Base-by-base conservation (phyloP, 2,888 invertebrate genomes). In the Polia nebulosa region DNA sequence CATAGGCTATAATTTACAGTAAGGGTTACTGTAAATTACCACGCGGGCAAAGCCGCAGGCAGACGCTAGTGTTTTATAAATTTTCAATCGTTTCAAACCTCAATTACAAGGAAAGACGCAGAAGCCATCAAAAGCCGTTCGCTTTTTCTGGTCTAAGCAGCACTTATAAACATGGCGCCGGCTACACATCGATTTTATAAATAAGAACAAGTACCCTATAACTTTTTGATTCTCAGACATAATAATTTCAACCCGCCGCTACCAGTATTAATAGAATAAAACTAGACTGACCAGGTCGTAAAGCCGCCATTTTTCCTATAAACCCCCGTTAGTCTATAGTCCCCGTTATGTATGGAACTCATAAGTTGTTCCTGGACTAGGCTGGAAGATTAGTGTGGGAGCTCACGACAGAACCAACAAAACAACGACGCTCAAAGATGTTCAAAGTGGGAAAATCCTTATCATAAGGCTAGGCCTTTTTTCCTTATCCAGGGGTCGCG, bases 271-370 rank as follows among this genome's bases (percentile, higher is more conserved):
- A 61, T 66, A 74, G 39, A 57, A 52, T 9, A 60, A 36, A 60
- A 13, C 49, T n/a, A 52, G 45, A 29, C 47, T 32, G 57, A 58
- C 49, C 80, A 60, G 61, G 58, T 60, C 59, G 36, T 8, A 5
- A 2, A 47, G 49, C 44, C n/a, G 67, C 80, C 64, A 72, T 63
- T 69, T 80, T 79, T 69, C 47, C 56, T 62, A 79, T 59, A 69
- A 79, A 70, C 36, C 29, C 11, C 81, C 80, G 81, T 81, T 81
- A 73, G 49, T 56, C 34, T 57, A 64, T 58, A 55, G 60, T 49
- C 22, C 25, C 81, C 80, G 81, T 81, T 81, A 82, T 68, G 76
- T 73, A 59, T 80, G 65, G 77, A 80, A 80, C 59, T 60, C 58
- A 76, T 71, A 76, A 81, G 70, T 76, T 51, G 76, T 58, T 56